Percentiles rank a stretch among this genome's conserved stretches.
Conservation (phyloP, 2,797 vertebrate genomes). For the Pseudochaenichthys georgianus region DNA sequence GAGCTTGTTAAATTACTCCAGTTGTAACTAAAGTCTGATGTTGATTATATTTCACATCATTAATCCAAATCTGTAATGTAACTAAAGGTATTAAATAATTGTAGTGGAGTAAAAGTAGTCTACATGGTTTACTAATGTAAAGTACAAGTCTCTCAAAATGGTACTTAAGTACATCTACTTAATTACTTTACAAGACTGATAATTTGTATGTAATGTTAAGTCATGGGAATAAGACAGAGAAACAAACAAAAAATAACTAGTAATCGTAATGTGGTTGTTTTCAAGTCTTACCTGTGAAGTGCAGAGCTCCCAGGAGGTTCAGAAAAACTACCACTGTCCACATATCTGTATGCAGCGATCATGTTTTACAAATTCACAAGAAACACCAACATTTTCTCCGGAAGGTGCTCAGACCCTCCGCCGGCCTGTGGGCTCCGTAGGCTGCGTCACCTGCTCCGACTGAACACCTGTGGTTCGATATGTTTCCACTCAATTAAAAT, state of each 20-base stretch:
- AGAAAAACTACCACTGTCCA: conserved; percentile 39
- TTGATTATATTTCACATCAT: too few species aligned
- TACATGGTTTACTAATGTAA: too few species aligned
- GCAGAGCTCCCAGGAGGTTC: conserved; percentile 34
- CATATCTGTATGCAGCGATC: conserved; percentile 47
- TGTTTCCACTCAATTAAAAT: neutral
- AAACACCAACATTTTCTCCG: conserved; percentile 18
- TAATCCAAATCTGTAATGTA: too few species aligned
- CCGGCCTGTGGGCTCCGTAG: neutral
- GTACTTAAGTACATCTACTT: too few species aligned
- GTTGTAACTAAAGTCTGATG: too few species aligned
- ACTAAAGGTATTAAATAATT: too few species aligned
- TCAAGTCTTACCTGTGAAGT: conserved; percentile 51
- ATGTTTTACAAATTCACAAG: conserved; percentile 41
- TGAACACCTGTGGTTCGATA: neutral
- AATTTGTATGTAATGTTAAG: neutral
- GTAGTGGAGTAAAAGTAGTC: too few species aligned
- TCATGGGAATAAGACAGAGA: too few species aligned
- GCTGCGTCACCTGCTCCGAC: neutral
- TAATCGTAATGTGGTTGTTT: neutral
- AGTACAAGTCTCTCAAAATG: too few species aligned
- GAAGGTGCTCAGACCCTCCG: neutral
- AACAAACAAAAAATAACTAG: neutral
- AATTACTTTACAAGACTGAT: too few species aligned
- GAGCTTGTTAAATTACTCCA: too few species aligned